Conservation (phyloP, 2,888 invertebrate genomes). For the Drosophila fulvimacula region DNA sequence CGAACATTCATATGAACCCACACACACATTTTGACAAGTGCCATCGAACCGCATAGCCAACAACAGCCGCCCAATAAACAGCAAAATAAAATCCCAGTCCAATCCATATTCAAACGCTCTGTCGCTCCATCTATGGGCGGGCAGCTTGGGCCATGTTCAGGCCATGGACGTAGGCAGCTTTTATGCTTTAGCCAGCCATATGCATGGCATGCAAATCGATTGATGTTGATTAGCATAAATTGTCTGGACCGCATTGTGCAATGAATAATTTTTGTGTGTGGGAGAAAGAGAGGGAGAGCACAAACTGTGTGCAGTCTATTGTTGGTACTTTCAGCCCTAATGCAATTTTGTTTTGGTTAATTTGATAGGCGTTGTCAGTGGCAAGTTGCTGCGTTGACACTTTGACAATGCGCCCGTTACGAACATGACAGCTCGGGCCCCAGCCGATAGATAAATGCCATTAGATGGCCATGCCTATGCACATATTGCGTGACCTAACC, state of each 20-base stretch:
- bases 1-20: constrained; percentile 35
- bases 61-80: constrained; percentile 70
- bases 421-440: constrained; percentile 35
- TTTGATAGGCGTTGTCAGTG: constrained; percentile 79
- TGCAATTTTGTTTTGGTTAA: constrained; percentile 79
- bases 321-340: constrained; percentile 60
- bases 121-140: constrained; percentile 2
- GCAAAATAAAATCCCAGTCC: constrained; percentile 33
- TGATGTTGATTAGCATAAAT: constrained; percentile 83
- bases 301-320: constrained; percentile 10
- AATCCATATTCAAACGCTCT: constrained; percentile 6
- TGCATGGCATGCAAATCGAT: constrained; percentile 76
- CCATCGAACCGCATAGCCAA: constrained; percentile 35
- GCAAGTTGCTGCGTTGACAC: constrained; percentile 58
- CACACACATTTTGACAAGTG: constrained; percentile 34
- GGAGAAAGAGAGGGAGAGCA: no score
- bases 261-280: constrained; percentile 74
- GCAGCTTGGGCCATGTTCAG: not conserved
- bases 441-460: constrained; percentile 9
- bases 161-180: constrained; percentile 25
- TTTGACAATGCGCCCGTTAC: constrained; percentile 47
- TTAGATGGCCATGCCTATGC: not conserved
- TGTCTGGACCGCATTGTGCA: constrained; percentile 82
- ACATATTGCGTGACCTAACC: not conserved
- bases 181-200: constrained; percentile 59